A percentile compares a stretch with the other conserved stretches of the same genome.
These are phyloP conservation scores for Chelon labrosus DNA, from an alignment of 2,797 vertebrate species.

Conservation along the genomic window DNA sequence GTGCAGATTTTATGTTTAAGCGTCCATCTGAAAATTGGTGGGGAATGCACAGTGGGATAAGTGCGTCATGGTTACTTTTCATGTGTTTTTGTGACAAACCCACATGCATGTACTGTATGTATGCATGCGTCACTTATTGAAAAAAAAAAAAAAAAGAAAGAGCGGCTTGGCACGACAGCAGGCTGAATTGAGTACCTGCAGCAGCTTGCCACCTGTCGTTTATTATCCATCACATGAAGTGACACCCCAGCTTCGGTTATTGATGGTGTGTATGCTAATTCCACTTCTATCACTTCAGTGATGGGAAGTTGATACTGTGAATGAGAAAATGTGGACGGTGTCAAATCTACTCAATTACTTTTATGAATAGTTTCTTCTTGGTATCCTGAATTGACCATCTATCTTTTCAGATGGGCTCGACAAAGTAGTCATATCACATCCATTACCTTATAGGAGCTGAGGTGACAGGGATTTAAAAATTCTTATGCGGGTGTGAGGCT, in stretches of 20 bases:
- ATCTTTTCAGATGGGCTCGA: conserved; percentile 64
- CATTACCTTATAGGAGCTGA: not conserved
- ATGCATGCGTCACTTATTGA: conserved; percentile 30
- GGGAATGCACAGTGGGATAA: not conserved
- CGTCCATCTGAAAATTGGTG: conserved; percentile 1
- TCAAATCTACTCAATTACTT: conserved; percentile 68
- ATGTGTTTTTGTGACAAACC: conserved; percentile 13
- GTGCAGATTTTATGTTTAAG: not conserved
- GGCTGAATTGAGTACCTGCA: conserved; percentile 62
- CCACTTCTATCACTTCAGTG: conserved; percentile 70
- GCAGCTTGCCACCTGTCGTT: conserved; percentile 65
- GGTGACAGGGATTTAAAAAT: conserved; percentile 27
- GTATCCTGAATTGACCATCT: conserved; percentile 57
- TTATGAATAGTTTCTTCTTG: conserved; percentile 74
- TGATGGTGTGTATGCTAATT: conserved; percentile 76
- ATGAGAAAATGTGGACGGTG: conserved; percentile 66
- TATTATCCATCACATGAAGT: conserved; percentile 73
- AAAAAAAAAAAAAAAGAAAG: conserved; percentile 12
- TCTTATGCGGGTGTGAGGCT: not conserved
- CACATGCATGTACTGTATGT: not conserved
- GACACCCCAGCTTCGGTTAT: conserved; percentile 69
- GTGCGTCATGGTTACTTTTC: not conserved
- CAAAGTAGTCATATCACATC: conserved; percentile 57
- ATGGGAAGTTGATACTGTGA: conserved; percentile 67
- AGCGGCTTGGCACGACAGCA: conserved; percentile 25